Evolutionary conservation across 2,797 vertebrate species (phyloP).

Genomic region (Tragopan temminckii): DNA sequence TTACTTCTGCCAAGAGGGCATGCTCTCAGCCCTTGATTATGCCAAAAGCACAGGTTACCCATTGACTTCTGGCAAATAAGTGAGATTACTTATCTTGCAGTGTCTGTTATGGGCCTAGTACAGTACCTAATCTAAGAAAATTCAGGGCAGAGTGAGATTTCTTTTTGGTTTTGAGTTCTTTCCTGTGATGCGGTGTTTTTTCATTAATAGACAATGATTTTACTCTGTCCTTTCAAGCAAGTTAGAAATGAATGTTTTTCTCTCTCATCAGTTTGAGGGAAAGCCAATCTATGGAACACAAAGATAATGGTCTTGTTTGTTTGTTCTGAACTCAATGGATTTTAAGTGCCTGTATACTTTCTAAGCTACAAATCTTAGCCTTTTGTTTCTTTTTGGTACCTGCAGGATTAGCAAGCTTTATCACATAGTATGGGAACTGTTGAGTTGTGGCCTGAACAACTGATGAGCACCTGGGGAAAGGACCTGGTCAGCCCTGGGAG

Average conservation of each 20-base stretch:
- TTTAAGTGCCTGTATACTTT: neutral
- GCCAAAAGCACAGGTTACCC: neutral
- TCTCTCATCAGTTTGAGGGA: neutral
- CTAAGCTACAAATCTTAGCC: neutral
- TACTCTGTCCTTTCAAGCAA: neutral
- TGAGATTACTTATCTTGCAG: neutral
- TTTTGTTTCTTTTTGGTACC: neutral
- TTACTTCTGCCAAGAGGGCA: neutral
- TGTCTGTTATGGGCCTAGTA: neutral
- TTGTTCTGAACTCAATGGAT: neutral
- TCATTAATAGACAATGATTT: neutral
- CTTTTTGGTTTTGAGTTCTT: neutral
- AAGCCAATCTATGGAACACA: neutral
- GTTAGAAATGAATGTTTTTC: neutral
- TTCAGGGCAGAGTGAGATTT: neutral
- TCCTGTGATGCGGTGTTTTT: neutral
- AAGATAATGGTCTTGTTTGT: fast-evolving
- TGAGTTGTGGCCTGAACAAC: no score
- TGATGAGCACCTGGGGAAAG: no score
- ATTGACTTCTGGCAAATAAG: neutral
- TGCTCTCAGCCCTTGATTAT: neutral
- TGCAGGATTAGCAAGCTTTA: neutral
- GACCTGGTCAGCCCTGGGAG: no score
- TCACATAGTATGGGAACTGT: neutral
- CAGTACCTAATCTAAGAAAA: neutral